phyloP scores from a whole-genome alignment of 2,888 invertebrate genomes.

The Thymelicus lineola region DNA sequence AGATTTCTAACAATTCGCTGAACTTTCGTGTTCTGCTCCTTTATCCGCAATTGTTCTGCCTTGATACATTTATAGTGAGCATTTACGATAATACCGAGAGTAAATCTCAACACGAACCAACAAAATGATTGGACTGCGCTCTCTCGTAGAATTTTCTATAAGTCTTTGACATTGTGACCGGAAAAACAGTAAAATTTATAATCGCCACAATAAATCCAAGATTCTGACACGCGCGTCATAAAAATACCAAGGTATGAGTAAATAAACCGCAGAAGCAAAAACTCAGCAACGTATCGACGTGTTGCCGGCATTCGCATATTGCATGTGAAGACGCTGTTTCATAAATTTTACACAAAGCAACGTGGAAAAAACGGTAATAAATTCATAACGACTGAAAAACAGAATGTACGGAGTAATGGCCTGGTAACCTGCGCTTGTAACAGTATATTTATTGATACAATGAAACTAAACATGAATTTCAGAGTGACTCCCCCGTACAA shows the following conservation, averaged over 20 bases:
- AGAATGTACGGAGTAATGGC: slow-evolving; percentile 15
- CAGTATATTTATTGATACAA: slow-evolving; percentile 41
- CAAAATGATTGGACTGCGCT: slow-evolving; percentile 35
- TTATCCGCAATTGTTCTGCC: slow-evolving; percentile 36
- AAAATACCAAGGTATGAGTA: slow-evolving; percentile 18
- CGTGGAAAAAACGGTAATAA: slow-evolving; percentile 28
- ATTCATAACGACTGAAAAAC: slow-evolving; percentile 26
- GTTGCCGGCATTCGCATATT: slow-evolving; percentile 29
- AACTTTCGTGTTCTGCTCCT: slow-evolving; percentile 16
- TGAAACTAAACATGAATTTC: slow-evolving; percentile 61
- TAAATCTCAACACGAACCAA: slow-evolving; percentile 37
- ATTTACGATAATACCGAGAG: slow-evolving; percentile 32
- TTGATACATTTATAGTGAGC: slow-evolving; percentile 33
- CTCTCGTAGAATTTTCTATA: slow-evolving; percentile 35
- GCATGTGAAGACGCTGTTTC: slow-evolving; percentile 34
- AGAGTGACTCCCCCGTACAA: slow-evolving; percentile 62
- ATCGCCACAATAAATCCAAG: slow-evolving; percentile 42
- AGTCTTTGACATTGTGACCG: slow-evolving; percentile 32
- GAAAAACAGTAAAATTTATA: slow-evolving; percentile 48
- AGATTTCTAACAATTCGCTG: slow-evolving; percentile 24
- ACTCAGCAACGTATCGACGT: slow-evolving; percentile 31
- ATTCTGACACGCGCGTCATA: slow-evolving; percentile 26
- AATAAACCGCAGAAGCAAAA: slow-evolving; percentile 19
- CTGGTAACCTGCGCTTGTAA: slow-evolving; percentile 11
- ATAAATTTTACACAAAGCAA: slow-evolving; percentile 33